These are phyloP conservation scores for Caenorhabditis afra DNA, from an alignment of 2,888 invertebrate genomes.

Conservation along the genomic window DNA sequence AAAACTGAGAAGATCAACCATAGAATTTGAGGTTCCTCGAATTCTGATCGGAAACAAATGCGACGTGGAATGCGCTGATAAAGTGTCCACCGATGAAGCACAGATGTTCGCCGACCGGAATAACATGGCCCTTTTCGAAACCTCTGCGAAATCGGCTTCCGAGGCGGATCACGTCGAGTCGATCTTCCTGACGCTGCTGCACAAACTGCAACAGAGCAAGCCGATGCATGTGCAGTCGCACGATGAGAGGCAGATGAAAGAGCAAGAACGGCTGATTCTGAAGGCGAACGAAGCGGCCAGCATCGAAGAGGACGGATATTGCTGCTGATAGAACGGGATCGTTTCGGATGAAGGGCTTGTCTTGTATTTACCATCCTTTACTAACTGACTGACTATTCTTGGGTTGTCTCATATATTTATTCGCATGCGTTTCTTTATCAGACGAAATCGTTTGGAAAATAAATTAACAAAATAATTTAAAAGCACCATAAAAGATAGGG, in stretches of 20 bases:
- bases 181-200: conserved; percentile 88
- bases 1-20: no score
- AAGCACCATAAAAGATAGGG: conserved; percentile 38
- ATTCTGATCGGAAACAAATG: conserved; percentile 90
- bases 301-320: conserved; percentile 75
- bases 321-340: conserved; percentile 70
- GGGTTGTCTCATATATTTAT: conserved; percentile 36
- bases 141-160: conserved; percentile 86
- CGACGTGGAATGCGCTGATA: conserved; percentile 83
- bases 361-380: conserved; percentile 10
- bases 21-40: conserved; percentile 82
- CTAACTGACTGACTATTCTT: conserved; percentile 34
- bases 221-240: conserved; percentile 82
- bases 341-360: background rate
- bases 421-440: conserved; percentile 7
- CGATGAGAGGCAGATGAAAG: conserved; percentile 72
- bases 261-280: conserved; percentile 74
- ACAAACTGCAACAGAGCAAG: conserved; percentile 86
- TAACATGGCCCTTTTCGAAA: conserved; percentile 86
- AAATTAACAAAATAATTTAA: conserved; percentile 25
- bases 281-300: conserved; percentile 75
- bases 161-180: conserved; percentile 87
- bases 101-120: conserved; percentile 87
- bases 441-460: conserved; percentile 12
- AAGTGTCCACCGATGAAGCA: conserved; percentile 86